A percentile compares a stretch with the other conserved stretches of the same genome.
These are phyloP conservation scores for Drosophila anceps DNA, from an alignment of 2,888 invertebrate species.

Conservation along the genomic window DNA sequence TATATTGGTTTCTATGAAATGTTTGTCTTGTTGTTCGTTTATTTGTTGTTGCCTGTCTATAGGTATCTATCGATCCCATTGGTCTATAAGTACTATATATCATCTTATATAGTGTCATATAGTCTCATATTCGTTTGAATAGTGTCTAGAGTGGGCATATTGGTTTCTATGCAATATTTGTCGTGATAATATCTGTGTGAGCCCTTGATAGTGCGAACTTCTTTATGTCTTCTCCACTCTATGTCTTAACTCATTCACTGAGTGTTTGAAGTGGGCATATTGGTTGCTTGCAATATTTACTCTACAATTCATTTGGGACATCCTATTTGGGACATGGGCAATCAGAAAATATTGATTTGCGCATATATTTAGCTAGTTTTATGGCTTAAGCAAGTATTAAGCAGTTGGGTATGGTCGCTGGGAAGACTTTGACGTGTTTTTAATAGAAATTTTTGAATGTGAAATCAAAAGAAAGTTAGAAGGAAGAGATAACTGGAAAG, in stretches of 20 bases:
- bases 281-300: background rate
- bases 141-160: no score
- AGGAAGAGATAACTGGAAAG: background rate
- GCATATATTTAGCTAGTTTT: background rate
- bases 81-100: background rate
- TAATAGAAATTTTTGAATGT: background rate
- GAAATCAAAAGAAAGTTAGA: constrained; percentile 7
- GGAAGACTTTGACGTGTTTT: background rate
- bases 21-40: background rate
- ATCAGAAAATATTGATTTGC: no score
- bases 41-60: background rate
- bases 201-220: no score
- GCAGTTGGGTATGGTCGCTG: background rate
- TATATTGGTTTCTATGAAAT: background rate
- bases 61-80: background rate
- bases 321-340: no score
- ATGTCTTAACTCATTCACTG: background rate
- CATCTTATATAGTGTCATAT: no score
- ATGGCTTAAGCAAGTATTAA: background rate
- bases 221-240: background rate
- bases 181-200: no score
- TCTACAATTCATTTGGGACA: no score
- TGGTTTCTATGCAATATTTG: no score
- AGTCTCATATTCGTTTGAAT: no score
- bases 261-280: background rate